Evolutionary conservation across 2,888 invertebrate genomes (phyloP), one percentile per base, ranked within the genome.

Genomic region (Zygogramma bicolorata): DNA sequence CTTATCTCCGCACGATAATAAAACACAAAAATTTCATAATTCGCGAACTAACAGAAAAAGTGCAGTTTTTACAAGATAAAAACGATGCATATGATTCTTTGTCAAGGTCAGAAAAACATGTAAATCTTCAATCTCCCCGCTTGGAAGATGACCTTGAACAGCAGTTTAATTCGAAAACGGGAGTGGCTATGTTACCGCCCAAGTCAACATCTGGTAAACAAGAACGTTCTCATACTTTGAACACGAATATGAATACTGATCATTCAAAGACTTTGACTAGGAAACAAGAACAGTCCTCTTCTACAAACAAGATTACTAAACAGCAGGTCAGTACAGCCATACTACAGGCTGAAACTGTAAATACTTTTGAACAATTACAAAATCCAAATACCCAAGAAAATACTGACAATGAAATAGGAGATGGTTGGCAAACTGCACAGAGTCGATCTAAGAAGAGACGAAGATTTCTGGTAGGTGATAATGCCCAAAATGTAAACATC

Each of bases 1-100:
- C 59, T 6, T 59, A 59, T 59, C n/a, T 59, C 3, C 59, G n/a
- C 3, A 59, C 59, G 27, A 59, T 59, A 59, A 59, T 59, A 25
- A 59, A 59, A 59, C 29, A 59, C n/a, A 13, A 59, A 59, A 59
- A 59, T 59, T 59, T 59, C n/a, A 27, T 59, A 59, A 59, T 59
- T 59, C 59, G 59, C 7, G 27, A 59, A 59, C 27, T 59, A 59
- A 27, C 27, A 7, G 59, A 59, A 13, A 59, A 59, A 59, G 59
- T 59, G 27, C 29, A 59, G 22, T 59, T 27, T 59, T 13, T 59
- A 7, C 59, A 59, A 59, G 1, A 59, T 2, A 59, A 59, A 59
- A 59, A 59, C 27, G 29, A 59, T 27, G 59, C 15, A 59, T 59
- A 25, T 59, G 29, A 7, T 59, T 59, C n/a, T n/a, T 22, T 2